Conservation (phyloP, 2,888 invertebrate genomes). For the Lasioglossum oenotherae region DNA sequence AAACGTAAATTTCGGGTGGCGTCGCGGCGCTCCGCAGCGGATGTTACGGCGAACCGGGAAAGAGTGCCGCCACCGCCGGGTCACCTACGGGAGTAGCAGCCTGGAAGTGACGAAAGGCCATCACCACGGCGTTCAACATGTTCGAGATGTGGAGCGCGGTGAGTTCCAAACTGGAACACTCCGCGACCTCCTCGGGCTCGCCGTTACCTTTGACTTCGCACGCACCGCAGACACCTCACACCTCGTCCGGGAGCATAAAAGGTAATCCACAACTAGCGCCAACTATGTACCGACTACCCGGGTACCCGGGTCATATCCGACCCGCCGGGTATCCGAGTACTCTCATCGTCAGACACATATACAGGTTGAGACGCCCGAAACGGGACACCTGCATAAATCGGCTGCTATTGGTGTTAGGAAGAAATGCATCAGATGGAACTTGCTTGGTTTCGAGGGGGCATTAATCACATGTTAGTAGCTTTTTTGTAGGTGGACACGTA, state of each 20-base stretch:
- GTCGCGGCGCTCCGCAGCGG: conserved; percentile 61
- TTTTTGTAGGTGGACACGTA: too few relatives aligned
- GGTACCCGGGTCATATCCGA: background rate
- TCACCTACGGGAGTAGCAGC: conserved; percentile 65
- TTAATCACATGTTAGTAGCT: too few relatives aligned
- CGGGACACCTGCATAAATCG: too few relatives aligned
- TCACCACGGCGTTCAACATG: conserved; percentile 87
- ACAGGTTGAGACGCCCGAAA: too few relatives aligned
- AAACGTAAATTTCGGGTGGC: conserved; percentile 45
- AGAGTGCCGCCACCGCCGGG: conserved; percentile 58
- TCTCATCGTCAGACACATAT: too few relatives aligned
- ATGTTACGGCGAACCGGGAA: conserved; percentile 66
- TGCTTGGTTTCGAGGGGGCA: too few relatives aligned
- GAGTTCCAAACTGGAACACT: conserved; percentile 89
- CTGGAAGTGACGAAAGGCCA: conserved; percentile 68
- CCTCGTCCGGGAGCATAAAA: conserved; percentile 93
- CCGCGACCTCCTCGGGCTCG: conserved; percentile 83
- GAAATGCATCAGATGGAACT: too few relatives aligned
- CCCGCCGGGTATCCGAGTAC: background rate
- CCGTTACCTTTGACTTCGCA: conserved; percentile 84
- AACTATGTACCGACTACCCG: background rate
- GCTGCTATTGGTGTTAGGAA: too few relatives aligned
- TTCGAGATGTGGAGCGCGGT: conserved; percentile 94
- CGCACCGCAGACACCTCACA: conserved; percentile 91
- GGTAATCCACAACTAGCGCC: conserved; percentile 85